Evolutionary conservation across 2,113 vertebrate species (phyloP), one percentile per base, ranked within the genome.

Genomic region (Sigmodon hispidus): DNA sequence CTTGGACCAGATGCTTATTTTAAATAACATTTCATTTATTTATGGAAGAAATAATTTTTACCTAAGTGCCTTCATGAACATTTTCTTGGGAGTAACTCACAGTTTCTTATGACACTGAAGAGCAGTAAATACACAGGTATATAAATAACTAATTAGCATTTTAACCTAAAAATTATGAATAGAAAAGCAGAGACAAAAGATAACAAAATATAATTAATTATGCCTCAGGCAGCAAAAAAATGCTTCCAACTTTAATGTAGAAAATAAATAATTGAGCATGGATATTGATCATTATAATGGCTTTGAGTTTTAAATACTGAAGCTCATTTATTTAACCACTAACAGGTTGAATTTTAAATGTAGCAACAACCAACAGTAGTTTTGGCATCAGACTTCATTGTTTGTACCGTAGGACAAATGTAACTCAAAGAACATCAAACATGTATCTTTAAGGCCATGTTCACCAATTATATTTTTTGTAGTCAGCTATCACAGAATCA

Each of bases 11-110:
- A 59, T 50, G 13, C 4, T 90, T 86, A 2, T n/a, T 93, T 88
- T 69, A 77, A 88, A 69, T 69, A 84, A 2, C 16, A 92, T 86
- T 95, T 89, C 26, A 63, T 83, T 90, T 94, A 70, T 12, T 89
- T 89, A 57, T 48, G 67, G 17, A 86, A 17, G 11, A 43, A 24
- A 31, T 90, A 76, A 43, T 84, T 16, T 61, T 6, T 43, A 7
- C 29, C 13, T 73, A 75, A 84, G 5, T 29, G 10, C 3, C 31
- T 92, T 91, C 13, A 45, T 8, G 86, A 36, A 83, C 7, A 89
- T 79, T 89, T 75, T 10, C 7, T n/a, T 50, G 61, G 10, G 15
- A 86, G 22, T 63, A 89, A 3, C 24, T 80, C 9, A 48, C 1
- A 90, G 36, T 22, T 93, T 81, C 26, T 87, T 43, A 9, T 65